Base-by-base conservation (phyloP, 2,888 invertebrate species). In the Sarcophaga caerulescens region DNA sequence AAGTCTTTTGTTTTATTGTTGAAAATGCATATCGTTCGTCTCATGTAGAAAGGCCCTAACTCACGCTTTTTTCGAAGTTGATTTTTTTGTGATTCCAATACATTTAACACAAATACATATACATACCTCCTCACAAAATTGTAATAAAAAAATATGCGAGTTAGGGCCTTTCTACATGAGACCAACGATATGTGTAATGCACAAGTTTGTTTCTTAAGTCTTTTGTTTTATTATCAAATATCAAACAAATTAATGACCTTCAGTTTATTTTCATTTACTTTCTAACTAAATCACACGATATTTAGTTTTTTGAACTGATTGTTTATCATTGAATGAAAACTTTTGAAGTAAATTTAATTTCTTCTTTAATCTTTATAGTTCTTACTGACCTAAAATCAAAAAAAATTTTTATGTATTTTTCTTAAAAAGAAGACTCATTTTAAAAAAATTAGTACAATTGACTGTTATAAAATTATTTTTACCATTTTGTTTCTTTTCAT, bases 1-100 rank as follows among this genome's bases (percentile, higher is more conserved):
- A 87, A 91, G 89, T 90, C 89, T 89, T 89, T 90, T 82, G 88
- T 88, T 88, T 87, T 47, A 35, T 65, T 57, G 25, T 19, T 78
- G 2, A 52, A 70, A 44, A 35, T 35, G 8, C 35, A 8, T 35
- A n/a, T n/a, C n/a, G n/a, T n/a, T n/a, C n/a, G n/a, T n/a, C n/a
- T n/a, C n/a, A n/a, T n/a, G n/a, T n/a, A n/a, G n/a, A n/a, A n/a
- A n/a, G n/a, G n/a, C n/a, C n/a, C n/a, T n/a, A n/a, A n/a, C n/a
- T n/a, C n/a, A n/a, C n/a, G n/a, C n/a, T n/a, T n/a, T n/a, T n/a
- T n/a, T n/a, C n/a, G n/a, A n/a, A n/a, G n/a, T n/a, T n/a, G n/a
- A n/a, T n/a, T n/a, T n/a, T n/a, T n/a, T n/a, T n/a, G n/a, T n/a
- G n/a, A n/a, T n/a, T n/a, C n/a, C n/a, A n/a, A n/a, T n/a, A n/a